These are phyloP conservation scores for Troides aeacus DNA, from an alignment of 2,888 invertebrate species.

Conservation along the genomic window DNA sequence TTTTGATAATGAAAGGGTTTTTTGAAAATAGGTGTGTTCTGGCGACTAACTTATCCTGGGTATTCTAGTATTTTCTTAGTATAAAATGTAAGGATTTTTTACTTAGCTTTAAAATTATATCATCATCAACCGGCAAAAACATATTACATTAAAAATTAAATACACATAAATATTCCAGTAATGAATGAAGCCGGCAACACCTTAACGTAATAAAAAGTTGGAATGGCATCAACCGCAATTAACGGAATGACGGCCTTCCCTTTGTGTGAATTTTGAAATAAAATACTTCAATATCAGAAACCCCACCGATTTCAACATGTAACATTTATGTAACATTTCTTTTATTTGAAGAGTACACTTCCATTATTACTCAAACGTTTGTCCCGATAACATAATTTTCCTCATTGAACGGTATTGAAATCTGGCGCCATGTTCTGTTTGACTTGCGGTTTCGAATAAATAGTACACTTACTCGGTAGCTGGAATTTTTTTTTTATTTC, in stretches of 20 bases:
- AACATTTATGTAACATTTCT: constrained; percentile 4
- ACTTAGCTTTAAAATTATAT: neutral
- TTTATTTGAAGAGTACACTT: constrained; percentile 5
- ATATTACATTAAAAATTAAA: too few species aligned
- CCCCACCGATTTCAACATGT: neutral
- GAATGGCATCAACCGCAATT: neutral
- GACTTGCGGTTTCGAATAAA: neutral
- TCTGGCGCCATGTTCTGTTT: neutral
- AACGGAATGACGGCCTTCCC: neutral
- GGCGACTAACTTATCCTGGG: neutral
- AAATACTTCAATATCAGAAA: neutral
- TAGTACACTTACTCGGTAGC: neutral
- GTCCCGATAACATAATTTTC: constrained; percentile 9
- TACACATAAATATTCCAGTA: too few species aligned
- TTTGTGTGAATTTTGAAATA: constrained; percentile 3
- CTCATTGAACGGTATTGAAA: neutral
- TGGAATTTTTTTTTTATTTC: too few species aligned
- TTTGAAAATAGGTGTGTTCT: neutral
- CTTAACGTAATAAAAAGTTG: constrained; percentile 3
- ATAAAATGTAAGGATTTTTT: neutral
- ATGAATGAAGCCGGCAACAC: neutral
- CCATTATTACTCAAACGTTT: constrained; percentile 6
- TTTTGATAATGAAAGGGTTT: too few species aligned
- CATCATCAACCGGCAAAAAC: too few species aligned
- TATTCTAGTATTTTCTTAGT: neutral